Percentiles rank a stretch among this genome's conserved stretches.
Evolutionary conservation across 2,888 invertebrate genomes (phyloP).

Genomic region (Drosophila meridiana): DNA sequence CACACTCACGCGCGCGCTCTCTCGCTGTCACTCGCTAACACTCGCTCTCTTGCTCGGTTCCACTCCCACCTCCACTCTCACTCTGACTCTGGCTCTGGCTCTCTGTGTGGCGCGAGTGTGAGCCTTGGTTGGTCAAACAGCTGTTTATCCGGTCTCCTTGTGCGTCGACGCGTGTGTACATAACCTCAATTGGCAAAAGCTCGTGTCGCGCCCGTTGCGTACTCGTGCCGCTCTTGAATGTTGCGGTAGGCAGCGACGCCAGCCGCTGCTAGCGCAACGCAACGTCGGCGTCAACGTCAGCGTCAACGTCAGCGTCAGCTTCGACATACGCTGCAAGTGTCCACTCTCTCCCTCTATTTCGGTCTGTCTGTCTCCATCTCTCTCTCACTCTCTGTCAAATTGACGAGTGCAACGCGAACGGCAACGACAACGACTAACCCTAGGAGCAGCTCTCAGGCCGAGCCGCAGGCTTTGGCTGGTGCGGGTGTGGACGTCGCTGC

Average conservation of each 20-base stretch:
- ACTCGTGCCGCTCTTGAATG: constrained; percentile 58
- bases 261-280: constrained; percentile 46
- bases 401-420: constrained; percentile 56
- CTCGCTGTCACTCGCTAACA: constrained; percentile 16
- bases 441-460: constrained; percentile 47
- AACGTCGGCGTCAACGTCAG: constrained; percentile 44
- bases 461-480: constrained; percentile 59
- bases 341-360: constrained; percentile 7
- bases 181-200: constrained; percentile 66
- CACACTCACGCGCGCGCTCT: constrained; percentile 30
- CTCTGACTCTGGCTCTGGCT: neutral
- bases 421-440: constrained; percentile 24
- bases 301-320: constrained; percentile 35
- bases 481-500: constrained; percentile 54
- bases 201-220: constrained; percentile 28
- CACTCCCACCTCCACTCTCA: constrained; percentile 27
- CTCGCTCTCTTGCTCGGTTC: constrained; percentile 2
- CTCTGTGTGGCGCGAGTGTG: constrained; percentile 19
- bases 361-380: neutral
- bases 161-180: constrained; percentile 74
- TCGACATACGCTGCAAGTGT: constrained; percentile 47
- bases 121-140: constrained; percentile 41
- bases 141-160: constrained; percentile 53
- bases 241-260: constrained; percentile 72
- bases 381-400: constrained; percentile 10